Base-by-base conservation (phyloP, 1,140 invertebrate species). In the Halictus rubicundus region DNA sequence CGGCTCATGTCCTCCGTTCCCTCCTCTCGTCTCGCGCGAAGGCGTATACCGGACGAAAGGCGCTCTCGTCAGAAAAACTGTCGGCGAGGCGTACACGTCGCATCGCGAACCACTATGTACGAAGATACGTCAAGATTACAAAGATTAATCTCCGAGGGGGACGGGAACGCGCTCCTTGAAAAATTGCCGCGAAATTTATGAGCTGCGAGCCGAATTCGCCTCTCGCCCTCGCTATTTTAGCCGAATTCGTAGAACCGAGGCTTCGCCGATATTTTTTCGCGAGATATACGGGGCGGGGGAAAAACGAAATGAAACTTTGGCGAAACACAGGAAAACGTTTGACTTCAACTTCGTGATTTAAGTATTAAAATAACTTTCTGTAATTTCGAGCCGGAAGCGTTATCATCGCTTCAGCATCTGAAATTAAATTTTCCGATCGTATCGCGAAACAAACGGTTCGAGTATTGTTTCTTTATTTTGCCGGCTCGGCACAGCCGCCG, bases 121-220 rank as follows among this genome's bases (percentile, higher is more conserved):
- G 80, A 60, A 68, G 80, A 68, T 66, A 54, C 63, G 70, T 74
- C 80, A 61, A 57, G 69, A 82, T 76, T 79, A 77, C 72, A 82
- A 68, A 79, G 77, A 79, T 83, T 61, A 71, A 42, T 78, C 80
- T 66, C 27, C 27, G 25, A 1, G 9, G 54, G 21, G 21, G 23
- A 16, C 19, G 7, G 37, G 39, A 25, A 61, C 54, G 52, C 39
- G 66, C 19, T 42, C 32, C 10, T 46, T 77, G 75, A 77, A 70
- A 77, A 77, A 70, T 70, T 77, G 66, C 66, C 57, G 66, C 65
- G 42, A 70, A 49, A 49, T 61, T 70, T 59, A 68, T 54, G 49
- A 68, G 16, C 27, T 37, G 6, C 27, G 32, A 16, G 25, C 59
- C 37, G 52, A 74, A 23, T 74, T 39, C 21, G 25, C 61, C 8